Percentiles rank a stretch among this genome's conserved stretches.
These are phyloP conservation scores for Eucriotettix oculatus DNA, from an alignment of 2,888 invertebrate species.

Conservation along the genomic window DNA sequence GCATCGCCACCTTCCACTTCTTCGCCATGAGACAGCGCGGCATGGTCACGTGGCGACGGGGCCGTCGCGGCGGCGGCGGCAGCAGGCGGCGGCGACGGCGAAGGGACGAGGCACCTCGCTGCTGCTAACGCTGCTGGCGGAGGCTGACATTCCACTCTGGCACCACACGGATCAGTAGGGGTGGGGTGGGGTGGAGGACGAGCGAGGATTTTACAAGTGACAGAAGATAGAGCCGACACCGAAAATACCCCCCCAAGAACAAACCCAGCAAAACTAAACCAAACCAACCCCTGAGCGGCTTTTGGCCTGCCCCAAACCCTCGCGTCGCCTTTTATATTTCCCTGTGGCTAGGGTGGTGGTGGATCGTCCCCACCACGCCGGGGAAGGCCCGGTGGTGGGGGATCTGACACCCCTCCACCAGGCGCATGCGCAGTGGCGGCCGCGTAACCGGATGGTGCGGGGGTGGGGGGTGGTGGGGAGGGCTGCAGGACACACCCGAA, in stretches of 20 bases:
- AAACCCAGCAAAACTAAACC: slow-evolving; percentile 13
- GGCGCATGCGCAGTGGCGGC: not conserved
- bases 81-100: slow-evolving; percentile 1
- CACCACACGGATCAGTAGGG: not conserved
- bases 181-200: not conserved
- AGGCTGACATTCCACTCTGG: not conserved
- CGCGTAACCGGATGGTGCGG: not conserved
- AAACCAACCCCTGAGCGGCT: slow-evolving; percentile 13
- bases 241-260: slow-evolving; percentile 11
- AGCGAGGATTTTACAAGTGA: not conserved
- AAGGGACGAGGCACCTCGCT: not conserved
- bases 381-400: not conserved
- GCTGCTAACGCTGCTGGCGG: slow-evolving; percentile 5
- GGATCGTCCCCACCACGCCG: not conserved
- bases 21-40: slow-evolving; percentile 92
- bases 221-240: slow-evolving; percentile 5
- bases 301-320: slow-evolving; percentile 8
- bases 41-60: slow-evolving; percentile 31
- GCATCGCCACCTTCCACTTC: slow-evolving; percentile 63
- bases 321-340: slow-evolving; percentile 13
- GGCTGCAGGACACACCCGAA: not conserved
- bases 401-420: not conserved
- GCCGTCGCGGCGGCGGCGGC: slow-evolving; percentile 5
- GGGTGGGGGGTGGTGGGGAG: not conserved
- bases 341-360: slow-evolving; percentile 1